A percentile compares a stretch with the other conserved stretches of the same genome.
phyloP scores from a whole-genome alignment of 2,888 invertebrate genomes.

The Mimumesa dahlbomi region DNA sequence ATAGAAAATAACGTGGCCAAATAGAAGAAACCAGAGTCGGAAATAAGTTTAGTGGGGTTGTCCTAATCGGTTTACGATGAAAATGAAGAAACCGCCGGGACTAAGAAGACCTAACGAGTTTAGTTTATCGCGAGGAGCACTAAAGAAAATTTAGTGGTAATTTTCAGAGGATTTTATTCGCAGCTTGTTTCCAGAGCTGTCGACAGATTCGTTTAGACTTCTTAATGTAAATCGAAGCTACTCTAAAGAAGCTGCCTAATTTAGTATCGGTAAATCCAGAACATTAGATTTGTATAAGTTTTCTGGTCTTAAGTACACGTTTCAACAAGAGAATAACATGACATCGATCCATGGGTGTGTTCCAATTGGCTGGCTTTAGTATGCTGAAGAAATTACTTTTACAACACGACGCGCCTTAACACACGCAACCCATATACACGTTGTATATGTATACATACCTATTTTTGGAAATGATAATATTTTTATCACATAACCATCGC shows the following conservation, averaged over 20 bases:
- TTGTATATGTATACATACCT: neutral
- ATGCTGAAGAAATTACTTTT: conserved; percentile 19
- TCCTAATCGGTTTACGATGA: conserved; percentile 30
- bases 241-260: too few relatives aligned
- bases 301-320: neutral
- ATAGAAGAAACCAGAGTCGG: neutral
- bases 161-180: too few relatives aligned
- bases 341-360: conserved; percentile 43
- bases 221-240: too few relatives aligned
- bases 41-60: neutral
- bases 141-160: too few relatives aligned
- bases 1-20: neutral
- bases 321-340: neutral
- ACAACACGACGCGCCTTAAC: neutral
- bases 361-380: conserved; percentile 1
- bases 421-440: conserved; percentile 11
- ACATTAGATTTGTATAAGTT: neutral
- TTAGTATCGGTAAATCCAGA: neutral
- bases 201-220: too few relatives aligned
- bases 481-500: neutral
- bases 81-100: neutral
- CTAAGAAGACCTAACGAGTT: too few relatives aligned
- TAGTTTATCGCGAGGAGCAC: too few relatives aligned
- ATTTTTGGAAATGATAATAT: neutral
- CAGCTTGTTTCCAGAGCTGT: too few relatives aligned